phyloP scores from a whole-genome alignment of 2,113 vertebrate species.

The Lontra canadensis region DNA sequence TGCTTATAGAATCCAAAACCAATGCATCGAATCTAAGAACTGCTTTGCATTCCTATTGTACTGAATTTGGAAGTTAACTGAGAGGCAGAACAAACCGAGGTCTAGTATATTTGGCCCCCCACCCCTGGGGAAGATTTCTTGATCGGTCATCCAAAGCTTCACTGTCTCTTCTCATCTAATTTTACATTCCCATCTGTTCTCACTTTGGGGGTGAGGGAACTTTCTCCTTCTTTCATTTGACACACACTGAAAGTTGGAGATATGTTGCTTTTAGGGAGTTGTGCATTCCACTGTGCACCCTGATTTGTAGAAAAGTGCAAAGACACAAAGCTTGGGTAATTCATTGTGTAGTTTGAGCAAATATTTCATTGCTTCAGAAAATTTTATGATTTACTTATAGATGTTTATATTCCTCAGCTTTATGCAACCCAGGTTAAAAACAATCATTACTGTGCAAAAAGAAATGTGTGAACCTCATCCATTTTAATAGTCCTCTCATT shows the following conservation, averaged over 20 bases:
- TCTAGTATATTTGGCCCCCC: background rate
- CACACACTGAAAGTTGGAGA: conserved; percentile 12
- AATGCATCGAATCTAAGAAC: background rate
- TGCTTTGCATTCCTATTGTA: conserved; percentile 26
- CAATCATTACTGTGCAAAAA: background rate
- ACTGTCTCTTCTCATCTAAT: conserved; percentile 57
- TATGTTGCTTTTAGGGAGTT: conserved; percentile 9
- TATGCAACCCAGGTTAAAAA: background rate
- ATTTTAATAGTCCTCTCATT: conserved; percentile 5
- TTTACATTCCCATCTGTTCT: conserved; percentile 73
- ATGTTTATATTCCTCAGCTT: background rate
- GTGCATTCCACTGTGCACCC: background rate
- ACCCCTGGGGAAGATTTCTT: conserved; percentile 15
- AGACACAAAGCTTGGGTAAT: background rate
- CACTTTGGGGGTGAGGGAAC: conserved; percentile 54
- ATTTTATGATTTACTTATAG: conserved; percentile 39
- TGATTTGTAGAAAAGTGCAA: background rate
- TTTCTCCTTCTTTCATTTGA: conserved; percentile 47
- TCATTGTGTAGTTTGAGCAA: background rate
- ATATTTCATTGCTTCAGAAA: conserved; percentile 44
- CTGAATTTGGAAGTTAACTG: conserved; percentile 43
- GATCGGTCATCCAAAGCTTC: conserved; percentile 6
- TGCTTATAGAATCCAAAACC: background rate
- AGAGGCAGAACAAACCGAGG: background rate
- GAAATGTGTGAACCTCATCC: background rate